These are phyloP conservation scores for Spheniscus humboldti DNA, from an alignment of 2,797 vertebrate species.

Conservation along the genomic window DNA sequence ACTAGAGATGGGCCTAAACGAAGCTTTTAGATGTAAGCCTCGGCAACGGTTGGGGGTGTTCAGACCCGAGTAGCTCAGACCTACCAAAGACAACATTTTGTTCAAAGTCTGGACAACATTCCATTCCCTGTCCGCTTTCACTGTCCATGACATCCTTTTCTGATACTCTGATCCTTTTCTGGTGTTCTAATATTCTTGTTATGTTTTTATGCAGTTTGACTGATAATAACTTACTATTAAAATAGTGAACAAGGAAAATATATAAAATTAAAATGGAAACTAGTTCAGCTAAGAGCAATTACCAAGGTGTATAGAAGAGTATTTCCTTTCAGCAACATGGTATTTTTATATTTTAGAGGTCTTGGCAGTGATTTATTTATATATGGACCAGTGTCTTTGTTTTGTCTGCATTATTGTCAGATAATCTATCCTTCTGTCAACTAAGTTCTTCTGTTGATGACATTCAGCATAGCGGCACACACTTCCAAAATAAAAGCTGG, in stretches of 20 bases:
- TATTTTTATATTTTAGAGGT: neutral
- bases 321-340: neutral
- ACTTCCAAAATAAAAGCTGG: neutral
- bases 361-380: neutral
- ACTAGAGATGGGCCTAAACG: neutral
- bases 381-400: neutral
- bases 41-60: neutral
- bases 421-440: neutral
- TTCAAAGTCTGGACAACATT: neutral
- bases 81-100: neutral
- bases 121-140: neutral
- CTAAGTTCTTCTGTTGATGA: neutral
- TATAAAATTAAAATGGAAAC: neutral
- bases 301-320: neutral
- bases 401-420: neutral
- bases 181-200: neutral
- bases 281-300: neutral
- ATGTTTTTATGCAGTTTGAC: neutral
- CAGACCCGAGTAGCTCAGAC: neutral
- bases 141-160: neutral
- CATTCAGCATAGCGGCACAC: neutral
- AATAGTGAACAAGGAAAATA: neutral
- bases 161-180: neutral
- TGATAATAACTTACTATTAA: neutral
- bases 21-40: neutral